These are phyloP conservation scores for Tachyglossus aculeatus DNA, from an alignment of 2,797 vertebrate species.

Conservation along the genomic window DNA sequence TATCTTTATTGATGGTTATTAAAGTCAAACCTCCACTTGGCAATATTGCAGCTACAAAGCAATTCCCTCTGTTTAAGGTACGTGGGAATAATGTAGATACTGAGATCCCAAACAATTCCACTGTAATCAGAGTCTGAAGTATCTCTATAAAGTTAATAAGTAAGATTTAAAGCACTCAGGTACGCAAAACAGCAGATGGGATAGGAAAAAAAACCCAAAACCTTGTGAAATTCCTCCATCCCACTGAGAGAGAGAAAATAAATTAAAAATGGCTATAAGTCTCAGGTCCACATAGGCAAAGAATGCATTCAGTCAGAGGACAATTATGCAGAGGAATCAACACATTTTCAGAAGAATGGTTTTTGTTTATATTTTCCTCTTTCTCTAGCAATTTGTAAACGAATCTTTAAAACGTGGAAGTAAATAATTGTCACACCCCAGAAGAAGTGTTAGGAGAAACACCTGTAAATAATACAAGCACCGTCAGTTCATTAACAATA, in stretches of 20 bases:
- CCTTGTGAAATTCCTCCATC: neutral
- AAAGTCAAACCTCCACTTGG: conserved; percentile 83
- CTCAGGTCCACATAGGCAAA: too few species aligned
- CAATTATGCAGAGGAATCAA: too few species aligned
- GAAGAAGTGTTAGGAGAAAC: neutral
- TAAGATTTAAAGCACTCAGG: conserved; percentile 71
- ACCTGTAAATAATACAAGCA: neutral
- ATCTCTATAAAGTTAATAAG: conserved; percentile 73
- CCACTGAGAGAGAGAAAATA: neutral
- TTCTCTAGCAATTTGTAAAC: neutral
- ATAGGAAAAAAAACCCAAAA: neutral
- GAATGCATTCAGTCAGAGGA: too few species aligned
- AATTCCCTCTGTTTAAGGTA: conserved; percentile 84
- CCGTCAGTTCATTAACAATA: conserved; percentile 12
- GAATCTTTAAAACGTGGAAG: neutral
- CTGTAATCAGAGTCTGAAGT: conserved; percentile 76
- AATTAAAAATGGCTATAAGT: too few species aligned
- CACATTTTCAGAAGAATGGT: too few species aligned
- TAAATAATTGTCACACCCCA: neutral
- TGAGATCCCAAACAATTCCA: conserved; percentile 81
- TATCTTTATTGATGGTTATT: conserved; percentile 93
- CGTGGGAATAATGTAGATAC: conserved; percentile 88
- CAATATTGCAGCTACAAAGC: conserved; percentile 85
- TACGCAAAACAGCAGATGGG: conserved; percentile 12
- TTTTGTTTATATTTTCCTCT: neutral